Base-by-base conservation (phyloP, 2,888 invertebrate species). In the Malthinus seriepunctatus region DNA sequence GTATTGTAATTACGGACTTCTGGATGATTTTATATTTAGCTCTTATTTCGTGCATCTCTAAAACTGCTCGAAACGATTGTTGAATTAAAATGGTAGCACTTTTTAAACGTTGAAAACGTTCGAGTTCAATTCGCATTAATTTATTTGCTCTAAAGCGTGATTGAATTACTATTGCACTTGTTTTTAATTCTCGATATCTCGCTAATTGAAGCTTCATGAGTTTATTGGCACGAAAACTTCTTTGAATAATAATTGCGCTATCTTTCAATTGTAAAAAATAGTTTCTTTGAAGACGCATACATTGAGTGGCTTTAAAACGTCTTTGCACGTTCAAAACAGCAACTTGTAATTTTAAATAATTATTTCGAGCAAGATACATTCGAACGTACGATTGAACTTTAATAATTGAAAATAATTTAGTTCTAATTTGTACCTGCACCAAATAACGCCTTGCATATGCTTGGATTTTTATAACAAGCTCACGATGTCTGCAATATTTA, bases 221-320 rank as follows among this genome's bases (percentile, higher is more conserved):
- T n/a, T 78, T 64, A 51, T 75, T 80, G 7, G 79, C 76, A 65
- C 77, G 77, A 69, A 79, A 83, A 35, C 68, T 77, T 35, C 69
- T 69, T 63, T 84, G 83, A 32, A 83, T 63, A 8, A 62, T 71
- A 11, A 71, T 59, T 6, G 73, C 73, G 8, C 77, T 72, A 51
- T 35, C 48, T 56, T 63, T 64, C 8, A 68, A 33, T 39, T 49
- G 58, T 10, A 67, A 47, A 56, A 59, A 71, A 34, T 52, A 39
- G 33, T 51, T 71, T 55, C 67, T 64, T 5, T 42, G 5, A n/a
- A 11, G n/a, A 11, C 35, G 45, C 46, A 35, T 46, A n/a, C 9
- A 3, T 1, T 12, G n/a, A 10, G 33, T 23, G 8, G 46, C 46
- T 10, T 34, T 14, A 46, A 46, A 23, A 3, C 37, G 15, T 31